Evolutionary conservation across 2,888 invertebrate genomes (phyloP).

Genomic region (Ceraclea dissimilis): DNA sequence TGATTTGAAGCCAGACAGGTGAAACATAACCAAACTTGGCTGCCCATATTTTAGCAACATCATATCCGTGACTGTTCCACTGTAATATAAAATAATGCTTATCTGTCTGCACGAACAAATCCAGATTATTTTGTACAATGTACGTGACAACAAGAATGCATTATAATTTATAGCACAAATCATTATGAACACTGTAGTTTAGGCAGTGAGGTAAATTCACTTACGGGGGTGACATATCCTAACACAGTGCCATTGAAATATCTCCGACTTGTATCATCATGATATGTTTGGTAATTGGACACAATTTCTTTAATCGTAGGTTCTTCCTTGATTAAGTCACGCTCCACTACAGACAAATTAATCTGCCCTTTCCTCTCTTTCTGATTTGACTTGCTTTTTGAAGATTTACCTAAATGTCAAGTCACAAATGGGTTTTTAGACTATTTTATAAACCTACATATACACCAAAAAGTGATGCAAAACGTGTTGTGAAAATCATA

Average conservation of each 20-base stretch:
- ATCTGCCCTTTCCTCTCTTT: conserved; percentile 52
- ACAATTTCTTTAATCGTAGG: conserved; percentile 67
- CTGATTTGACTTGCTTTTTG: conserved; percentile 34
- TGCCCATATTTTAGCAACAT: conserved; percentile 82
- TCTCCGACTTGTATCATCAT: conserved; percentile 56
- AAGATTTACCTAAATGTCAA: conserved; percentile 6
- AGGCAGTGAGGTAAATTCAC: too few species aligned
- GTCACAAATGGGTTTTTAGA: too few species aligned
- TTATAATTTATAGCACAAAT: neutral
- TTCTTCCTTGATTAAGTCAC: conserved; percentile 60
- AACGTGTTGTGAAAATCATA: too few species aligned
- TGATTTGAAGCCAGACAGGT: conserved; percentile 91
- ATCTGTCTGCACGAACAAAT: conserved; percentile 1
- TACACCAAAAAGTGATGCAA: too few species aligned
- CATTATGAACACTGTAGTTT: too few species aligned
- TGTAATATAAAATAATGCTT: conserved; percentile 33
- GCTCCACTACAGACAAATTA: conserved; percentile 57
- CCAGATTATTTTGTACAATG: neutral
- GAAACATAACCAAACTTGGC: conserved; percentile 85
- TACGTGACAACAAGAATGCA: neutral
- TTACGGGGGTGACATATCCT: conserved; percentile 88
- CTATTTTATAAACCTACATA: too few species aligned
- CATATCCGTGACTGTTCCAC: conserved; percentile 95
- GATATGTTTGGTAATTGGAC: conserved; percentile 67
- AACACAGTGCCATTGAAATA: conserved; percentile 69